phyloP scores from a whole-genome alignment of 2,888 invertebrate genomes.

The Desoria tigrina region DNA sequence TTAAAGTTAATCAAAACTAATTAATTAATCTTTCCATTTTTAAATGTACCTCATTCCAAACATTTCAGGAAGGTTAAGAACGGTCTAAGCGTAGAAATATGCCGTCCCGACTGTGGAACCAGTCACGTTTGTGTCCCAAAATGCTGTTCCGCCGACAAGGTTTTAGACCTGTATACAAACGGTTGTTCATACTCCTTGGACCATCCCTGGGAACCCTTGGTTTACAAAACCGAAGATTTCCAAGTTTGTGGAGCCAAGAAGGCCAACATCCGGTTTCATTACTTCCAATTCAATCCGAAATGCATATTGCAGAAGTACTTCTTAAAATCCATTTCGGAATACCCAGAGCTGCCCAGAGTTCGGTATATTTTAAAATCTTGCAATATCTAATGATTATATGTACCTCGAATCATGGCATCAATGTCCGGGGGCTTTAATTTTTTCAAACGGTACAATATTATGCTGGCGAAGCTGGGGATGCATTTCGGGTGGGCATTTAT shows the following conservation, averaged over 20 bases:
- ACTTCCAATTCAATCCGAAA: conserved; percentile 8
- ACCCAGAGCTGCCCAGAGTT: neutral
- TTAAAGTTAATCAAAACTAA: neutral
- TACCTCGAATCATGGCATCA: too few relatives aligned
- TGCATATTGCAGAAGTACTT: conserved; percentile 23
- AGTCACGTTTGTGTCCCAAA: conserved; percentile 33
- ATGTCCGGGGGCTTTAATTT: too few relatives aligned
- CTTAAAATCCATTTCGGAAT: conserved; percentile 22
- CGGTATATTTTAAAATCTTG: too few relatives aligned
- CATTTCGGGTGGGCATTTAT: too few relatives aligned
- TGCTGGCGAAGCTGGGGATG: too few relatives aligned
- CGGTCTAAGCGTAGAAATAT: conserved; percentile 1
- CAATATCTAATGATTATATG: too few relatives aligned
- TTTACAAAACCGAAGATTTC: conserved; percentile 25
- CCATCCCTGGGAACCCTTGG: conserved; percentile 29
- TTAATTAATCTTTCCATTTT: too few relatives aligned
- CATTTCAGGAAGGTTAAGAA: neutral
- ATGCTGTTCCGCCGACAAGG: conserved; percentile 40
- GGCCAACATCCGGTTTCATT: conserved; percentile 26
- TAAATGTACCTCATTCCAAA: too few relatives aligned
- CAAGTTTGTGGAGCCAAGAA: conserved; percentile 38
- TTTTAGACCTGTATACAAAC: conserved; percentile 19
- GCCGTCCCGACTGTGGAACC: conserved; percentile 22
- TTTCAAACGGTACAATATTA: too few relatives aligned
- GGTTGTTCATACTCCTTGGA: conserved; percentile 15